Percentiles rank a stretch among this genome's conserved stretches.
Evolutionary conservation across 1,140 invertebrate species (phyloP).

Genomic region (Aphidius gifuensis): DNA sequence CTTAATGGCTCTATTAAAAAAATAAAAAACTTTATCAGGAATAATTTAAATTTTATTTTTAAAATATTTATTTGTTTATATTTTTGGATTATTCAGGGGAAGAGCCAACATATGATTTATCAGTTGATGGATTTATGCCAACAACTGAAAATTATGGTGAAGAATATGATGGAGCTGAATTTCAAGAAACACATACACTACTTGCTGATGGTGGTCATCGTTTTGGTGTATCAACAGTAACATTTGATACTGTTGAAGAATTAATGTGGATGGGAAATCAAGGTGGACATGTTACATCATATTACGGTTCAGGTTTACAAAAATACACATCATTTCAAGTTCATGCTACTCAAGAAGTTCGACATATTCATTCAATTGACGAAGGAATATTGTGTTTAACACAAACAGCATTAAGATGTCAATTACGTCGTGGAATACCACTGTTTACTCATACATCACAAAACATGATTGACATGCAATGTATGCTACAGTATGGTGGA

Average conservation of each 20-base stretch:
- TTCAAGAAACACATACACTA: constrained; percentile 66
- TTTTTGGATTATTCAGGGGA: constrained; percentile 35
- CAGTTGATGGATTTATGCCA: constrained; percentile 41
- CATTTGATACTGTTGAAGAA: constrained; percentile 86
- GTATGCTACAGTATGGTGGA: constrained; percentile 75
- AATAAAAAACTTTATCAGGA: too few relatives aligned
- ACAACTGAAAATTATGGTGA: constrained; percentile 48
- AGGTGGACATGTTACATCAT: constrained; percentile 92
- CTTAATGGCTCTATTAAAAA: too few relatives aligned
- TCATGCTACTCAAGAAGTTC: constrained; percentile 80
- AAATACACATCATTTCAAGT: constrained; percentile 94
- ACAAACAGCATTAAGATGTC: constrained; percentile 74
- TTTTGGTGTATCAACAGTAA: constrained; percentile 80
- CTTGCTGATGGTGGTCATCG: constrained; percentile 83
- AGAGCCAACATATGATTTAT: constrained; percentile 42
- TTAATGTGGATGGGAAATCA: constrained; percentile 94
- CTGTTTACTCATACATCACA: constrained; percentile 82
- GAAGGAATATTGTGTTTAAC: constrained; percentile 81
- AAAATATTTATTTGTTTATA: constrained; percentile 21
- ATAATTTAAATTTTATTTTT: background rate
- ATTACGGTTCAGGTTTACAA: constrained; percentile 82
- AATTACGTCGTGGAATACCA: constrained; percentile 81
- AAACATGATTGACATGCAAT: constrained; percentile 86
- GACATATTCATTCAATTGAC: constrained; percentile 79
- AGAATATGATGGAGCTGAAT: constrained; percentile 57